These are phyloP conservation scores for Andrena fulva DNA, from an alignment of 2,888 invertebrate species.

Conservation along the genomic window DNA sequence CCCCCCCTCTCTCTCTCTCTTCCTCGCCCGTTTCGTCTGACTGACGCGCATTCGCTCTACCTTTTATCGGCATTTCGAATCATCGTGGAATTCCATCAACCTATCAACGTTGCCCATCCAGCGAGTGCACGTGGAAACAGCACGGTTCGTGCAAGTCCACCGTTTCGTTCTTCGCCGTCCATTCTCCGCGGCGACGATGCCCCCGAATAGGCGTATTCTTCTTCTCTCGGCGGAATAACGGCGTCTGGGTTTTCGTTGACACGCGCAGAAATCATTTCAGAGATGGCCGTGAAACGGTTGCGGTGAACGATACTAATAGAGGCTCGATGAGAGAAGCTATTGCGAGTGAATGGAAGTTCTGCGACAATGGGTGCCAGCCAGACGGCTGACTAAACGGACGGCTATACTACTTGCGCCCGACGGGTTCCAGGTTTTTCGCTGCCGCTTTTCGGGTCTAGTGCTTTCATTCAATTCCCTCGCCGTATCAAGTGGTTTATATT, in stretches of 20 bases:
- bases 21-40: neutral
- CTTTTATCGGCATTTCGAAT: slow-evolving; percentile 60
- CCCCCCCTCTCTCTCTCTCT: neutral
- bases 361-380: slow-evolving; percentile 48
- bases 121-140: slow-evolving; percentile 11
- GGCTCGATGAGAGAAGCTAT: slow-evolving; percentile 16
- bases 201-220: neutral
- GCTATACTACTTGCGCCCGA: slow-evolving; percentile 31
- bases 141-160: slow-evolving; percentile 14
- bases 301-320: slow-evolving; percentile 25
- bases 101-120: slow-evolving; percentile 50
- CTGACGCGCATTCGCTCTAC: slow-evolving; percentile 38
- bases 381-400: slow-evolving; percentile 54
- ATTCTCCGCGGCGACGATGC: slow-evolving; percentile 16
- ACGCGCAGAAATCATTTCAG: slow-evolving; percentile 14
- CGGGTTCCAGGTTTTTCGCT: neutral
- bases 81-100: slow-evolving; percentile 55
- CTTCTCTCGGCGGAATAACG: neutral
- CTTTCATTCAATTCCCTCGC: neutral
- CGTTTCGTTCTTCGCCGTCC: slow-evolving; percentile 16
- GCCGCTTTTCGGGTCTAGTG: slow-evolving; percentile 3
- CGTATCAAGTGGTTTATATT: neutral
- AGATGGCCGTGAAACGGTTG: neutral
- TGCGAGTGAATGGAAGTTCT: slow-evolving; percentile 29
- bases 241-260: neutral